Conservation (phyloP, 2,113 vertebrate genomes). For the Sinosuthora webbiana region DNA sequence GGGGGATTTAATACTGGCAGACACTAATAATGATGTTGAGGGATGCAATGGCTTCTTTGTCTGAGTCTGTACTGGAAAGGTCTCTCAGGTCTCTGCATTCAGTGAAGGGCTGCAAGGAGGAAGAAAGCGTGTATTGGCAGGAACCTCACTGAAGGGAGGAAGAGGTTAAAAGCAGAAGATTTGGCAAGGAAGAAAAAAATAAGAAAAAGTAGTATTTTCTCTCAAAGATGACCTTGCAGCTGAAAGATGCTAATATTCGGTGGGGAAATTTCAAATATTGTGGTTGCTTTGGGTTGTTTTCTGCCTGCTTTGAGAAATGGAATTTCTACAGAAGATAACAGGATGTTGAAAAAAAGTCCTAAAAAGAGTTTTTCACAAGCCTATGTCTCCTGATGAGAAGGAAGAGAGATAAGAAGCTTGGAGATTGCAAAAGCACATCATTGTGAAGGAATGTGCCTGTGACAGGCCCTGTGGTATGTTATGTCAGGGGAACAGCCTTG, state of each 20-base stretch:
- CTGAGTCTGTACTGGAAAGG: not conserved
- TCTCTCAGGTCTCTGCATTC: not conserved
- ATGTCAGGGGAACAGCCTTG: not conserved
- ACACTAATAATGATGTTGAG: not conserved
- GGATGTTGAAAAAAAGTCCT: not conserved
- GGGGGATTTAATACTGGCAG: not conserved
- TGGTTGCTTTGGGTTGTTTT: not conserved
- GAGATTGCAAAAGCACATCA: not conserved
- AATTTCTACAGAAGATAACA: not conserved
- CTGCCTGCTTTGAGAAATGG: not conserved
- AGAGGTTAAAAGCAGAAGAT: not conserved
- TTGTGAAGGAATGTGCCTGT: not conserved
- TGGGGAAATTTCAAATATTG: not conserved
- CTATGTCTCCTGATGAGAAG: not conserved
- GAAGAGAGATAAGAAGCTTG: not conserved
- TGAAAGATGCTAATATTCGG: not conserved
- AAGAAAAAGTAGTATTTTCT: not conserved
- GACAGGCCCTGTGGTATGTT: not conserved
- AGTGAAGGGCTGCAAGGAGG: not conserved
- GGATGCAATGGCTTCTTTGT: not conserved
- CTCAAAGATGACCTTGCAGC: not conserved
- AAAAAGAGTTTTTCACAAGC: not conserved
- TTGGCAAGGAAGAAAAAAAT: not conserved
- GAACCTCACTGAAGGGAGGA: not conserved
- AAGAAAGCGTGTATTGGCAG: not conserved